Conservation (phyloP, 2,113 vertebrate species). For the Lampris megalopsis region DNA sequence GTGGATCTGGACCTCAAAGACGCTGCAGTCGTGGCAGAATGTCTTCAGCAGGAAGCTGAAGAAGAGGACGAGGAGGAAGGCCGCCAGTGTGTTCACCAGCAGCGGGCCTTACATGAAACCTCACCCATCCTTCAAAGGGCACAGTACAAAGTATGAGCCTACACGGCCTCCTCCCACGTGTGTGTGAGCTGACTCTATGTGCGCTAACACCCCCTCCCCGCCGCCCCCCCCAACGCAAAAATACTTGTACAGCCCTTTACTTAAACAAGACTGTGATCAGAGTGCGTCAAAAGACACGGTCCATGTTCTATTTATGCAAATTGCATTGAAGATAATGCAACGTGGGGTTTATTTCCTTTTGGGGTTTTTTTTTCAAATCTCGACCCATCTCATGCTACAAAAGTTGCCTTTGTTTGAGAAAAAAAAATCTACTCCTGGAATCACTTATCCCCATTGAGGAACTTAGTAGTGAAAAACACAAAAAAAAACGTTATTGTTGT, state of each 20-base stretch:
- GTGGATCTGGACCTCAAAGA: constrained; percentile 99
- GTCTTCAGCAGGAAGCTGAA: constrained; percentile 91
- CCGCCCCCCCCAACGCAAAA: constrained; percentile 13
- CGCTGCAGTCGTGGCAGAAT: constrained; percentile 95
- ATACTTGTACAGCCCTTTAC: constrained; percentile 62
- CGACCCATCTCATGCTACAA: constrained; percentile 62
- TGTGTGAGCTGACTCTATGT: constrained; percentile 81
- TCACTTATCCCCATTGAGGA: constrained; percentile 62
- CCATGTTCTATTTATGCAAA: constrained; percentile 79
- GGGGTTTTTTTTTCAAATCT: constrained; percentile 39
- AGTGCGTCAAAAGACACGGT: constrained; percentile 54
- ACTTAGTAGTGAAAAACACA: constrained; percentile 50
- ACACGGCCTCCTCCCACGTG: constrained; percentile 89
- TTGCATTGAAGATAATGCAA: constrained; percentile 62
- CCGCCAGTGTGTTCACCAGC: constrained; percentile 88
- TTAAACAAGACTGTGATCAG: constrained; percentile 55
- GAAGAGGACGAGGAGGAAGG: constrained; percentile 90
- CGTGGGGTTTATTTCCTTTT: background rate
- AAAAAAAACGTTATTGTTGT: constrained; percentile 54
- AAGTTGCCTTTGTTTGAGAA: constrained; percentile 61
- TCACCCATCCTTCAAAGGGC: constrained; percentile 89
- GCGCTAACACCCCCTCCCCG: background rate
- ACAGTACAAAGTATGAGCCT: constrained; percentile 89
- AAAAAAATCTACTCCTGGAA: constrained; percentile 60
- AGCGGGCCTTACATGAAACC: constrained; percentile 91